Percentiles rank a stretch among this genome's conserved stretches.
Conservation (phyloP, 2,797 vertebrate species). For the Darevskia mixta region DNA sequence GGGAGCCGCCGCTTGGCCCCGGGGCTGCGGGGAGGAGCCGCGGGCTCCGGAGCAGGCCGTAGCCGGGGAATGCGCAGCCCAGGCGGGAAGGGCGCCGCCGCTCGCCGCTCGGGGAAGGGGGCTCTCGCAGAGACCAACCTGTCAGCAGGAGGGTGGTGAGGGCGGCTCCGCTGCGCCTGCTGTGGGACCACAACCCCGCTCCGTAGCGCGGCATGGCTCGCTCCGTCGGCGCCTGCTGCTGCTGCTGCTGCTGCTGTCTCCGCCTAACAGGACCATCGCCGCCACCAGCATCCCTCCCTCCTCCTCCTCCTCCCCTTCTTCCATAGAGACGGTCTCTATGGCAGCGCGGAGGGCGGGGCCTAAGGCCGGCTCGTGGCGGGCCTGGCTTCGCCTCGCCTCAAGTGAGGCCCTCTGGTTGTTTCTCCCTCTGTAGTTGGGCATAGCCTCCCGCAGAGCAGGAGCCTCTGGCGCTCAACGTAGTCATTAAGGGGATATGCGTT, state of each 20-base stretch:
- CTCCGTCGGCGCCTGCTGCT: not conserved
- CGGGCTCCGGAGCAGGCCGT: not conserved
- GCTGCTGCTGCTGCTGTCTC: not conserved
- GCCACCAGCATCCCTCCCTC: constrained; percentile 38
- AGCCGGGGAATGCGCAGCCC: constrained; percentile 24
- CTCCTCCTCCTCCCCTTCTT: constrained; percentile 54
- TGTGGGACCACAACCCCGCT: constrained; percentile 38
- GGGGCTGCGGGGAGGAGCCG: not conserved
- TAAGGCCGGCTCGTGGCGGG: not conserved
- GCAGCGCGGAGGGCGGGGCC: constrained; percentile 18
- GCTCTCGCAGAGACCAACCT: constrained; percentile 65
- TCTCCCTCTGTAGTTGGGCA: rapidly evolving
- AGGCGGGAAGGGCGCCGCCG: not conserved
- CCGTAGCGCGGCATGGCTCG: constrained; percentile 53
- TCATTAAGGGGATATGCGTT: not conserved
- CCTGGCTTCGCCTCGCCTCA: constrained; percentile 5
- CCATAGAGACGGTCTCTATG: constrained; percentile 42
- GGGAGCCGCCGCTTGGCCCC: not conserved
- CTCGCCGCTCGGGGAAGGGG: not conserved
- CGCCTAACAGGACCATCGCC: not conserved
- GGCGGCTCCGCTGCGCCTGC: constrained; percentile 36
- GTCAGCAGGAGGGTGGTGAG: constrained; percentile 66
- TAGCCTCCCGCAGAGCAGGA: rapidly evolving
- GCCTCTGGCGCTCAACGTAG: not conserved
- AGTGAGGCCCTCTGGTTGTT: not conserved